A percentile compares a stretch with the other conserved stretches of the same genome.
phyloP scores from a whole-genome alignment of 1,140 invertebrate species.

The Lethrus apterus region DNA sequence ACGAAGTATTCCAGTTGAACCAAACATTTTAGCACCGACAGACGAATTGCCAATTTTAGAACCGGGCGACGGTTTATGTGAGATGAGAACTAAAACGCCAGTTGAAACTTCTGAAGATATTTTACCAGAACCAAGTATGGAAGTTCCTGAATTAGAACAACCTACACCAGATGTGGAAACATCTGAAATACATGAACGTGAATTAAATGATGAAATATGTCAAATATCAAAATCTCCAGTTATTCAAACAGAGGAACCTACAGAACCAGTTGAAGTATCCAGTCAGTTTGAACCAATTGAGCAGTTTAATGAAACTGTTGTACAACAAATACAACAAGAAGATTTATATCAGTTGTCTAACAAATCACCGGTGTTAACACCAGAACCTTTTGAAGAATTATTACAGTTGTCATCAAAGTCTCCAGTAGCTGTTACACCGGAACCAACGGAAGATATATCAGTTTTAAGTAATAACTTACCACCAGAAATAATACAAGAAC shows the following conservation, averaged over 20 bases:
- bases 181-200: not conserved
- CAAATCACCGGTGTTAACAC: not conserved
- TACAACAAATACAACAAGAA: not conserved
- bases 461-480: too few relatives aligned
- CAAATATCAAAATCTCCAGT: not conserved
- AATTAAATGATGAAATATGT: not conserved
- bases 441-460: slow-evolving; percentile 11
- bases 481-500: not conserved
- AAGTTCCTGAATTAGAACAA: too few relatives aligned
- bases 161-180: too few relatives aligned
- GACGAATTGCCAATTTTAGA: not conserved
- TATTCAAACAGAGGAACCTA: not conserved
- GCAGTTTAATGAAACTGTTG: not conserved
- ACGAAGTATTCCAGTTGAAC: not conserved
- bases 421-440: not conserved
- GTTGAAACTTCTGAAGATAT: too few relatives aligned
- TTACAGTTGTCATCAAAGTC: too few relatives aligned
- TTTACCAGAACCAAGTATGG: too few relatives aligned
- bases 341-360: too few relatives aligned
- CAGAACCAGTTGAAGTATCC: not conserved
- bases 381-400: not conserved
- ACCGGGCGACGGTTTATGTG: too few relatives aligned
- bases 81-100: too few relatives aligned
- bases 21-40: not conserved
- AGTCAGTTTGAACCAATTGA: not conserved